Evolutionary conservation across 2,888 invertebrate genomes (phyloP), one percentile per base, ranked within the genome.

Genomic region (Elegia similella): DNA sequence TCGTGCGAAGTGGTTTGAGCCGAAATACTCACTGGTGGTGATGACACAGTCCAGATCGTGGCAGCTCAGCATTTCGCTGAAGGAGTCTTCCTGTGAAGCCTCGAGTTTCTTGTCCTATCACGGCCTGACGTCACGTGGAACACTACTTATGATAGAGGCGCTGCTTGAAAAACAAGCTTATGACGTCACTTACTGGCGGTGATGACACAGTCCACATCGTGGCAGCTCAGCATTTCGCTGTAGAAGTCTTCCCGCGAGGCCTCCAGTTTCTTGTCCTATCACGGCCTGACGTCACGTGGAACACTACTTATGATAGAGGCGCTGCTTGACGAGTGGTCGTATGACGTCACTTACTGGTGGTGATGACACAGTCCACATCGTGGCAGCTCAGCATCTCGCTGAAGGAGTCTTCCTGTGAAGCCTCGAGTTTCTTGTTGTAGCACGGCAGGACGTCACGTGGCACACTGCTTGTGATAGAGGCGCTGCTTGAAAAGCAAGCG

Each of bases 81-180:
- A 96, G 88, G n/a, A 99, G 83, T 99, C 99, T 67, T 95, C 94
- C 58, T 99, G 90, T 0, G 98, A 98, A 0, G 99, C 99, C 84
- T 99, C 99, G 56, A 99, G 91, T 84, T 99, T 99, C 90, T 99
- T 99, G 84, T 99, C 99, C 78, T 98, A 99, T 88, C 99, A 99
- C 0, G 99, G 98, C 99, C 99, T 99, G 13, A 99, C 1, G 98
- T 97, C 0, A 98, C 96, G 83, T 99, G 99, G 88, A 98, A 99
- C 58, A 99, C 76, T 68, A 68, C n/a, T 52, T 44, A 23, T 62
- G 64, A 0, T 88, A 69, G 52, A 97, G 87, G 75, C 94, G 93
- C 70, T 95, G 93, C 83, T 98, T 98, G 0, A 98, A 95, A 17
- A 98, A 85, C 0, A 95, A 94, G 2, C 97, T 98, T 95, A 97